Evolutionary conservation across 2,113 vertebrate genomes (phyloP).

Genomic region (Bufo bufo): DNA sequence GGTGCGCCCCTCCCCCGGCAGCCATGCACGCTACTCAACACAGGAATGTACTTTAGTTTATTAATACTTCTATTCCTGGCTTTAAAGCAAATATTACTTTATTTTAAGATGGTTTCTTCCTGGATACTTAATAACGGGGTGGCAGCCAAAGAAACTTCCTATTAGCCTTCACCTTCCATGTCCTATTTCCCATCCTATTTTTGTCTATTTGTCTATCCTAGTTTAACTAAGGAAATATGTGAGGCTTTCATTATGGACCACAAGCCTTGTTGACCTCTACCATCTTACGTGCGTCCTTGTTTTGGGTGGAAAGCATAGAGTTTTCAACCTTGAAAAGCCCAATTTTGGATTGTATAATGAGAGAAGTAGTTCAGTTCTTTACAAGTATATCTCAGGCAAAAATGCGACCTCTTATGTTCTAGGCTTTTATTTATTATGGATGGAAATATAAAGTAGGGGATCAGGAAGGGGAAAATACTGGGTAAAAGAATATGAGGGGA

Average conservation of each 20-base stretch:
- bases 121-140: slow-evolving; percentile 8
- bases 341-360: background rate
- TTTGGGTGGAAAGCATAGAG: background rate
- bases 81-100: background rate
- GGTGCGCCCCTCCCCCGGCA: background rate
- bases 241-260: background rate
- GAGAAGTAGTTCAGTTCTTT: background rate
- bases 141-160: slow-evolving; percentile 28
- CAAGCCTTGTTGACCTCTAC: background rate
- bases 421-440: background rate
- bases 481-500: background rate
- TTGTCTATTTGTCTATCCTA: background rate
- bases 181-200: background rate
- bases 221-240: no score
- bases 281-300: background rate
- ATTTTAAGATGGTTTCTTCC: slow-evolving; percentile 12
- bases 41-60: slow-evolving; percentile 7
- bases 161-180: background rate
- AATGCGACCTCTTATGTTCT: background rate
- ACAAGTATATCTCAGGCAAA: background rate
- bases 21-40: background rate
- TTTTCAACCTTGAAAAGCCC: background rate
- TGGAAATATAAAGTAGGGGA: background rate
- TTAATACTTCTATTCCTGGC: slow-evolving; percentile 25
- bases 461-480: background rate